Conservation (phyloP, 2,113 vertebrate species). For the Aphelocoma coerulescens region DNA sequence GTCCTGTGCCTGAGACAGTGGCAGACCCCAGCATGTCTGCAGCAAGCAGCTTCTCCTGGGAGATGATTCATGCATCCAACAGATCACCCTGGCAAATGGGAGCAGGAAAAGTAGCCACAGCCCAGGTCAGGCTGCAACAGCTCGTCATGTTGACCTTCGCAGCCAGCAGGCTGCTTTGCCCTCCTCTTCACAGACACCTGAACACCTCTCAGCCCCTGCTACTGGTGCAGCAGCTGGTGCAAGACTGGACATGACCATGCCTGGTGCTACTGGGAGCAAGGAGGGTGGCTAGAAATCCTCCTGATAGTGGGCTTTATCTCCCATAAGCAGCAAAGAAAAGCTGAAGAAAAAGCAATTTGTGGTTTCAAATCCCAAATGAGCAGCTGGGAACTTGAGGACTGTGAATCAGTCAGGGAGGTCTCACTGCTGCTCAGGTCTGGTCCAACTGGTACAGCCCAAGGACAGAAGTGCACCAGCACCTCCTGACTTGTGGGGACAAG, state of each 20-base stretch:
- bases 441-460: neutral
- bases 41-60: neutral
- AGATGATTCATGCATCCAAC: neutral
- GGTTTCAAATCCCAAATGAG: neutral
- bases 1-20: neutral
- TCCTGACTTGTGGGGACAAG: neutral
- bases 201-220: neutral
- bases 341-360: neutral
- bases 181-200: neutral
- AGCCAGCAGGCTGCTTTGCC: neutral
- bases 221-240: neutral
- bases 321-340: neutral
- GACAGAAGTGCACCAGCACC: neutral
- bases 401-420: neutral
- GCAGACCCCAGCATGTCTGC: neutral
- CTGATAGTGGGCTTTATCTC: neutral
- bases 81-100: neutral
- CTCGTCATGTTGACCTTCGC: accelerated
- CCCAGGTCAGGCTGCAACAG: neutral
- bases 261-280: neutral
- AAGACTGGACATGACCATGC: neutral
- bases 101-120: neutral
- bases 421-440: neutral
- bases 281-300: neutral
- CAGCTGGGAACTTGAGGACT: neutral